Conservation (phyloP, 2,888 invertebrate species). For the Allacma fusca region DNA sequence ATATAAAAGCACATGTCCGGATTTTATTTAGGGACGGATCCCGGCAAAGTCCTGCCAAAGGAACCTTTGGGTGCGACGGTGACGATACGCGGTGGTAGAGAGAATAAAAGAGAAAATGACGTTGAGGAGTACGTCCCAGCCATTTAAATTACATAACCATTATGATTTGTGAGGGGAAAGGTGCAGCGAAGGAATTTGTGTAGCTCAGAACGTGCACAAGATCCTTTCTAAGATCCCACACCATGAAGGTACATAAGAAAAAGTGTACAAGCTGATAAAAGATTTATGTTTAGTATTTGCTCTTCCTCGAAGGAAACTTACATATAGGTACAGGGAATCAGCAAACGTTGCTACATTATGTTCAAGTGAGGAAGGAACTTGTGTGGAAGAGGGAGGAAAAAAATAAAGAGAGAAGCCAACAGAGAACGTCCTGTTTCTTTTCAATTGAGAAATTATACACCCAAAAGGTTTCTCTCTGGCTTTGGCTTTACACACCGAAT, state of each 20-base stretch:
- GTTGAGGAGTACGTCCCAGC: neutral
- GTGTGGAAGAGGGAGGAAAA: slow-evolving; percentile 4
- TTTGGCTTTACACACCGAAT: slow-evolving; percentile 36
- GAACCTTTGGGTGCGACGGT: neutral
- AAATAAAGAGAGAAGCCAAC: slow-evolving; percentile 19
- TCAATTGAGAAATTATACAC: slow-evolving; percentile 41
- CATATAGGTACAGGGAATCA: neutral
- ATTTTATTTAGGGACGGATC: neutral
- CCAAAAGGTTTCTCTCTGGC: slow-evolving; percentile 33
- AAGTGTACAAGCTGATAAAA: no score
- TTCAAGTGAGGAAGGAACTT: neutral
- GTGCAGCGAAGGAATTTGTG: neutral
- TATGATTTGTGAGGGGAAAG: neutral
- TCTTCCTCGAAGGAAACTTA: neutral
- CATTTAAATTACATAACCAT: slow-evolving; percentile 12
- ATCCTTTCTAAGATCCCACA: no score
- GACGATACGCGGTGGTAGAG: neutral
- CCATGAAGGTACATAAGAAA: no score
- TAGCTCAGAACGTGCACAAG: no score
- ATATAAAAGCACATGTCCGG: neutral
- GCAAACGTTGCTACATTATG: neutral
- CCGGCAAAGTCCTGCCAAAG: neutral
- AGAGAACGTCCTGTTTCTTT: slow-evolving; percentile 39
- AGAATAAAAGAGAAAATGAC: slow-evolving; percentile 3
- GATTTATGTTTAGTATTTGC: neutral